These are phyloP conservation scores for Pelochelys cantorii DNA, from an alignment of 2,797 vertebrate species.

Conservation along the genomic window DNA sequence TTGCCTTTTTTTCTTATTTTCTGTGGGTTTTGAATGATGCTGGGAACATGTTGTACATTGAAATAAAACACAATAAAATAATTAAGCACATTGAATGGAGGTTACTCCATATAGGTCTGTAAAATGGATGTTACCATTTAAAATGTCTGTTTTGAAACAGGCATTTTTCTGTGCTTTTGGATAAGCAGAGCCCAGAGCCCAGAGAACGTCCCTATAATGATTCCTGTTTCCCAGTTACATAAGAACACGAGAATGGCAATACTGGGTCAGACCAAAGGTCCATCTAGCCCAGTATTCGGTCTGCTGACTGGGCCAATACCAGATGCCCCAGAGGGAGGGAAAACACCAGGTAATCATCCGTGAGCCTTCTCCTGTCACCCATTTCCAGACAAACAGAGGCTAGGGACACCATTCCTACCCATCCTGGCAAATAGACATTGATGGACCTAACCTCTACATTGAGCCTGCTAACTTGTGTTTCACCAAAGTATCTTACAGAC, in stretches of 20 bases:
- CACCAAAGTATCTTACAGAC: neutral
- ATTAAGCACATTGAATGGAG: slow-evolving; percentile 19
- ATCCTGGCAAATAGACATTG: too few relatives aligned
- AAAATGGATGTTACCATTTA: neutral
- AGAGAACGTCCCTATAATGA: neutral
- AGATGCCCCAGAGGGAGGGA: too few relatives aligned
- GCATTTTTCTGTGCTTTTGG: neutral
- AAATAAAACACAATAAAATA: slow-evolving; percentile 48
- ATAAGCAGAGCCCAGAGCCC: neutral
- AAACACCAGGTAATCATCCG: too few relatives aligned
- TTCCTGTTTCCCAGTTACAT: neutral
- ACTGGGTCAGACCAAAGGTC: too few relatives aligned
- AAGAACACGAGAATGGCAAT: too few relatives aligned
- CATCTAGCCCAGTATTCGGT: too few relatives aligned
- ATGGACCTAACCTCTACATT: neutral
- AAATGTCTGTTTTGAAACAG: neutral
- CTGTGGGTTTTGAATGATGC: slow-evolving; percentile 6
- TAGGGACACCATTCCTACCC: too few relatives aligned
- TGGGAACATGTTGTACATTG: neutral
- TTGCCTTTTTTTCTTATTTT: neutral
- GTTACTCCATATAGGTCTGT: neutral
- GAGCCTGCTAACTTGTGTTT: neutral
- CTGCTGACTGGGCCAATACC: too few relatives aligned
- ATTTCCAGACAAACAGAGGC: too few relatives aligned
- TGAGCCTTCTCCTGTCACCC: too few relatives aligned